A percentile compares a stretch with the other conserved stretches of the same genome.
phyloP scores from a whole-genome alignment of 2,888 invertebrate species.

The Orthonychiurus folsomi region DNA sequence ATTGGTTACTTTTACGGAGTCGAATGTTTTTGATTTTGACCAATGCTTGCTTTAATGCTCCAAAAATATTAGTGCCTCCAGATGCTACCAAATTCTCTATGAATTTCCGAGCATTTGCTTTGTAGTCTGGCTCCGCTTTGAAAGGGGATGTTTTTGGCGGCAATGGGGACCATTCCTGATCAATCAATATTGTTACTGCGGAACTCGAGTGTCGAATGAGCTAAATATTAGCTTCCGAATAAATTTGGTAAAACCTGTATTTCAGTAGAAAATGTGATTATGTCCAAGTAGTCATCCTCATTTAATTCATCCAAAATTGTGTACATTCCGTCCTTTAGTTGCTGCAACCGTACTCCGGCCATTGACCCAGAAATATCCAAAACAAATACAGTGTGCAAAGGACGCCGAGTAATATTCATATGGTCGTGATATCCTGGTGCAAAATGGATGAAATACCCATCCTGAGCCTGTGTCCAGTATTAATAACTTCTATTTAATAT shows the following conservation, averaged over 20 bases:
- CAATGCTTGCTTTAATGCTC: neutral
- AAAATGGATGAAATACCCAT: conserved; percentile 67
- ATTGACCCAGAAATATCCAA: conserved; percentile 68
- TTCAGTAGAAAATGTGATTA: conserved; percentile 53
- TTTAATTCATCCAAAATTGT: conserved; percentile 57
- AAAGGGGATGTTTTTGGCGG: neutral
- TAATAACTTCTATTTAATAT: too few species aligned
- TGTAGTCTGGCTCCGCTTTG: neutral
- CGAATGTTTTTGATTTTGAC: neutral
- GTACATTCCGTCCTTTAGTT: conserved; percentile 59
- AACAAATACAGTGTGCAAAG: conserved; percentile 62
- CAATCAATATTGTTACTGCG: too few species aligned
- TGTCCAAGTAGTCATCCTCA: conserved; percentile 56
- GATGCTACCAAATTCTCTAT: neutral
- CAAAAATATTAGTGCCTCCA: neutral
- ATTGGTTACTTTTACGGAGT: too few species aligned
- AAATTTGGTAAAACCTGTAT: conserved; percentile 20
- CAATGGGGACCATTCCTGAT: neutral
- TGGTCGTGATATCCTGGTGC: conserved; percentile 48
- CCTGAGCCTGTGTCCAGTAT: neutral
- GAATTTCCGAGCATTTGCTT: neutral
- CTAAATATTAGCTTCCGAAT: too few species aligned
- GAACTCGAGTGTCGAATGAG: too few species aligned
- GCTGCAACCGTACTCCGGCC: conserved; percentile 56
- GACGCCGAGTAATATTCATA: conserved; percentile 50